Evolutionary conservation across 2,888 invertebrate genomes (phyloP), one percentile per base, ranked within the genome.

Genomic region (Gymnoscelis rufifasciata): DNA sequence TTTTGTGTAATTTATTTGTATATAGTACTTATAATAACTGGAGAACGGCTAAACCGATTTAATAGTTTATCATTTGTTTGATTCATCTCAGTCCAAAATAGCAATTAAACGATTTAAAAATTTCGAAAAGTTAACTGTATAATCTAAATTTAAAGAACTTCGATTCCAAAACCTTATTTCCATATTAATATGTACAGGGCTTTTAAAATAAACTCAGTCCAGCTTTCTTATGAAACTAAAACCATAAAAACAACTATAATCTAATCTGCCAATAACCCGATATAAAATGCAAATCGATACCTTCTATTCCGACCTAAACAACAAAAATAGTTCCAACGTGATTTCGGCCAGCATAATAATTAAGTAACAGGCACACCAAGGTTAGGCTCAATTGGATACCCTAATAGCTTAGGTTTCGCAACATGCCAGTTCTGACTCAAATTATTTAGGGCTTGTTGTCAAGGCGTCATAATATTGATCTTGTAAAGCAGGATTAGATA

Each of bases 321-420:
- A 71, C 74, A 78, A 80, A 78, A 78, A 77, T 77, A 69, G 5
- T 66, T 63, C 60, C 52, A 53, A 60, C 54, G 75, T 77, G 78
- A 79, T 79, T 86, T 88, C 71, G 86, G 86, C 79, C 78, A 57
- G 86, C 81, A 88, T 83, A 80, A 80, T 88, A 88, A 87, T 87
- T 87, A 86, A 88, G 87, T 87, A 86, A 86, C 86, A 73, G 86
- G 83, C 84, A 63, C 64, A 68, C 71, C 84, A 84, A 87, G 84
- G 86, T 69, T 80, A 61, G 78, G 77, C 72, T 71, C 70, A 68
- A 56, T 61, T 61, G 62, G 68, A 68, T 75, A 80, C 79, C 83
- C 83, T 84, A 84, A 83, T 83, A 73, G 76, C 71, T 55, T 48
- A 59, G 47, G 64, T 80, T 77, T 72, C 69, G 77, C 74, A 77